Percentiles rank a stretch among this genome's conserved stretches.
Conservation (phyloP, 2,113 vertebrate genomes). For the Galemys pyrenaicus region DNA sequence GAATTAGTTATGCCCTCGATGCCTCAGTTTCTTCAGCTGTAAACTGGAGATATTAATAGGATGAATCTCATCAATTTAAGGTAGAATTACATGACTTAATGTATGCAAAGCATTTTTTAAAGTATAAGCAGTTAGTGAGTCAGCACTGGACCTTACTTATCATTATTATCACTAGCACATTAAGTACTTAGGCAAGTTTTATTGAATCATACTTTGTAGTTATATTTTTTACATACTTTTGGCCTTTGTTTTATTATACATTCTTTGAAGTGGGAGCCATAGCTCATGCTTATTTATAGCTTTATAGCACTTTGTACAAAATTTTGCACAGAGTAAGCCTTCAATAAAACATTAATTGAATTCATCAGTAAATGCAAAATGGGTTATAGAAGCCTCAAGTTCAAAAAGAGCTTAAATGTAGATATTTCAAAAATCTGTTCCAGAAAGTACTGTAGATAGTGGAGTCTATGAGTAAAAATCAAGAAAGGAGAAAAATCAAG, state of each 20-base stretch:
- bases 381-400: not conserved
- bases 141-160: not conserved
- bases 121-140: not conserved
- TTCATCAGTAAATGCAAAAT: not conserved
- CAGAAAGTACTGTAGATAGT: not conserved
- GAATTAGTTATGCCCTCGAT: not conserved
- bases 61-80: not conserved
- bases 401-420: conserved; percentile 30
- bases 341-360: conserved; percentile 44
- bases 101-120: not conserved
- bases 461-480: not conserved
- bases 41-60: not conserved
- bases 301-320: not conserved
- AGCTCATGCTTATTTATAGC: not conserved
- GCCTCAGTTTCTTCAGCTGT: not conserved
- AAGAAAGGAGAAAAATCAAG: not conserved
- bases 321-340: not conserved
- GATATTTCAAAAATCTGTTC: conserved; percentile 8
- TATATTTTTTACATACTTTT: not conserved
- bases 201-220: not conserved
- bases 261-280: not conserved
- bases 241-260: not conserved
- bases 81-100: not conserved
- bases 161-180: not conserved
- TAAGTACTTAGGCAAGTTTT: not conserved